These are phyloP conservation scores for Paralichthys olivaceus DNA, from an alignment of 2,113 vertebrate genomes.

Conservation along the genomic window DNA sequence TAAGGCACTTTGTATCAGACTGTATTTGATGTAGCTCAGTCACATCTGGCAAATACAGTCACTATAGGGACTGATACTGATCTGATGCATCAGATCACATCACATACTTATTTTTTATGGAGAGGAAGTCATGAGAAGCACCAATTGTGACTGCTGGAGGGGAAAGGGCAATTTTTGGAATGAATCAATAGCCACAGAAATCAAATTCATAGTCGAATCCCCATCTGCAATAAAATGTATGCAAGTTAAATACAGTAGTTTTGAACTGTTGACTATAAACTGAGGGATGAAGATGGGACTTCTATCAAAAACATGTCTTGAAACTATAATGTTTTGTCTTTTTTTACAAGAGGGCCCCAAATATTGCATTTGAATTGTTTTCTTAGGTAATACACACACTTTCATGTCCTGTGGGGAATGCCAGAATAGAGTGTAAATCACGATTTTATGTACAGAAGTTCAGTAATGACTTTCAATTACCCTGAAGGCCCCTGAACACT, in stretches of 20 bases:
- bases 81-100: not conserved
- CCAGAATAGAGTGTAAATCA: not conserved
- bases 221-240: too few relatives aligned
- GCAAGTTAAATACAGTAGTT: not conserved
- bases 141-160: not conserved
- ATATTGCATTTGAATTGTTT: too few relatives aligned
- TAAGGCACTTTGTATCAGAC: constrained; percentile 9
- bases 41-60: not conserved
- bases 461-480: constrained; percentile 2
- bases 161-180: not conserved
- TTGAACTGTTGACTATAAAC: not conserved
- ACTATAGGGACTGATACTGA: not conserved
- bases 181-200: not conserved
- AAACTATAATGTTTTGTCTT: too few relatives aligned
- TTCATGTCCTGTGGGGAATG: not conserved
- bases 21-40: not conserved
- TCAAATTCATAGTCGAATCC: not conserved
- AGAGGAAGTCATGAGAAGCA: not conserved
- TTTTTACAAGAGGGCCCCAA: too few relatives aligned
- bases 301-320: not conserved
- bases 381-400: not conserved
- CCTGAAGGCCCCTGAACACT: not conserved
- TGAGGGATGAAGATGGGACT: not conserved
- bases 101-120: not conserved
- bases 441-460: not conserved